A percentile compares a stretch with the other conserved stretches of the same genome.
Conservation (phyloP, 2,888 invertebrate species). For the Nemotelus nigrinus region DNA sequence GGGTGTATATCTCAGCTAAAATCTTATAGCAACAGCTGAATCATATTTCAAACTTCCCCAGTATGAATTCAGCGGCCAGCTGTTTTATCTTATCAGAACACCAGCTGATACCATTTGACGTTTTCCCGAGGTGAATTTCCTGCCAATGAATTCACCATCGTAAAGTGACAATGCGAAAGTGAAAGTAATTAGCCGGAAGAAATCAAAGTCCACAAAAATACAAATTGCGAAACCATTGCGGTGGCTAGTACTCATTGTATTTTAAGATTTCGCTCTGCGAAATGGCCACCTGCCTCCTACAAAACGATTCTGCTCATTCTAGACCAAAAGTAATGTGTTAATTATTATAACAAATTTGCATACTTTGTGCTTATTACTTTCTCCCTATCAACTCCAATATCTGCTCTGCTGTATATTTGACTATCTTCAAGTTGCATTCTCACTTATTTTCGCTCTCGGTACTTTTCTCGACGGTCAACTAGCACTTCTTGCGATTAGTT, state of each 20-base stretch:
- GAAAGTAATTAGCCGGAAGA: slow-evolving; percentile 11
- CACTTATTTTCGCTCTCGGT: neutral
- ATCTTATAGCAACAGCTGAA: no score
- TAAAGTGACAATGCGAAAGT: slow-evolving; percentile 8
- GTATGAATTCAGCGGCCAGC: neutral
- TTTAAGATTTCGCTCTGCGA: neutral
- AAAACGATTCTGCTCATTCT: no score
- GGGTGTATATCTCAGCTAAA: no score
- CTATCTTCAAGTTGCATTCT: neutral
- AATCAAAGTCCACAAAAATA: slow-evolving; percentile 2
- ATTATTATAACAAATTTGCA: no score
- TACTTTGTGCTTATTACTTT: no score
- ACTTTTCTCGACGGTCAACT: neutral
- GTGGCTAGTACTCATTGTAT: neutral
- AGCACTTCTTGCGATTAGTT: slow-evolving; percentile 1
- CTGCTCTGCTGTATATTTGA: no score
- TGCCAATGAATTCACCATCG: neutral
- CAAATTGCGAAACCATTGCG: neutral
- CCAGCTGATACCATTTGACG: neutral
- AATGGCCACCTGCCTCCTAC: neutral
- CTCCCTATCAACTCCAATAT: no score
- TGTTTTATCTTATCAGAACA: neutral
- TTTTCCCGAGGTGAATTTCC: neutral
- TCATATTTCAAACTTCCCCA: no score
- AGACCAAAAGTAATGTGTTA: no score